Percentiles rank a stretch among this genome's conserved stretches.
These are phyloP conservation scores for Sarcoramphus papa DNA, from an alignment of 2,797 vertebrate species.

Conservation along the genomic window DNA sequence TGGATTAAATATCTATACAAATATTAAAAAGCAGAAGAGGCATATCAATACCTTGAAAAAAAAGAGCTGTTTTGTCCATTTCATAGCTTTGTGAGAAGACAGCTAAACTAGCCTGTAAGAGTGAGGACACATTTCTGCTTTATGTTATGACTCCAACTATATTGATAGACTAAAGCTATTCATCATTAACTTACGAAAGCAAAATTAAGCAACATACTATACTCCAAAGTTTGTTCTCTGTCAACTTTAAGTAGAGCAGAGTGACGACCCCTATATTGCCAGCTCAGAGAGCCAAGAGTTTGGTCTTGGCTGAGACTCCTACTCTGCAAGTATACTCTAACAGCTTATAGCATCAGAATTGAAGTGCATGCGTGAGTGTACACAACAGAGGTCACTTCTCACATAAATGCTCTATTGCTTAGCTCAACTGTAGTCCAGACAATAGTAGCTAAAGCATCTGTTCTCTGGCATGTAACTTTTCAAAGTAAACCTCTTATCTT, in stretches of 20 bases:
- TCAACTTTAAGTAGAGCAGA: background rate
- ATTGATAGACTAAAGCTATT: background rate
- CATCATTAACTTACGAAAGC: background rate
- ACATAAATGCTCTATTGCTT: background rate
- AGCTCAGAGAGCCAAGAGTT: background rate
- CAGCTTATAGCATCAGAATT: background rate
- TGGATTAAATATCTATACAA: background rate
- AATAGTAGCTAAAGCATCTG: background rate
- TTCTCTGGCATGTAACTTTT: background rate
- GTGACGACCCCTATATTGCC: fast-evolving
- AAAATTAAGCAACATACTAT: background rate
- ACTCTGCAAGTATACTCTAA: background rate
- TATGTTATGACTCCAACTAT: background rate
- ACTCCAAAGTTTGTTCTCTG: background rate
- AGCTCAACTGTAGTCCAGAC: background rate
- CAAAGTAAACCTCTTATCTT: background rate
- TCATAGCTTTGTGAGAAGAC: background rate
- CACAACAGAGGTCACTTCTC: background rate
- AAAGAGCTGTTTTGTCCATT: background rate
- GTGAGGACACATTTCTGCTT: background rate
- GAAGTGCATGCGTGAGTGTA: background rate
- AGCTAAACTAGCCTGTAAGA: background rate
- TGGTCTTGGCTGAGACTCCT: background rate
- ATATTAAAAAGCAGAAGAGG: background rate
- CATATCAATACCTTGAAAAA: background rate